A percentile compares a stretch with the other conserved stretches of the same genome.
Conservation (phyloP, 2,797 vertebrate species). For the Loriculus beryllinus region DNA sequence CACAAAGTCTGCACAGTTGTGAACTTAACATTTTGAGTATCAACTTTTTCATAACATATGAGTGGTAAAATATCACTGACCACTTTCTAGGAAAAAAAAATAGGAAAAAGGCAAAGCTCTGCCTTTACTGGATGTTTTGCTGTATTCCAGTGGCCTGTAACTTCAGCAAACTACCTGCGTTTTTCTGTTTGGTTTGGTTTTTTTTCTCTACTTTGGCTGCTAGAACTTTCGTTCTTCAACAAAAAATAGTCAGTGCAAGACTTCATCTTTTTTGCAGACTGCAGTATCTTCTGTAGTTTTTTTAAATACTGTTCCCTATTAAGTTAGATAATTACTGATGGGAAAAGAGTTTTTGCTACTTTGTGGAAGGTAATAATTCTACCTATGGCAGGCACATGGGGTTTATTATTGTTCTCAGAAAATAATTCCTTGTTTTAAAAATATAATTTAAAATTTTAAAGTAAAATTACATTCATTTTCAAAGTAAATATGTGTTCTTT, state of each 20-base stretch:
- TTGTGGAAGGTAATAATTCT: background rate
- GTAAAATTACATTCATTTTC: background rate
- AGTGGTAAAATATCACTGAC: background rate
- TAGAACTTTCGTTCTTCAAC: background rate
- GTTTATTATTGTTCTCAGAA: background rate
- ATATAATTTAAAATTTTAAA: background rate
- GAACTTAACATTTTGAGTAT: background rate
- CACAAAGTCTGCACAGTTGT: background rate
- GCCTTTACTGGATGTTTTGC: background rate
- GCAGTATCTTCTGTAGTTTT: background rate
- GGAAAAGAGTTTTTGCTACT: background rate
- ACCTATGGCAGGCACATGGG: rapidly evolving
- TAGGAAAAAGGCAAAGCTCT: background rate
- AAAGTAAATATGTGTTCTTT: background rate
- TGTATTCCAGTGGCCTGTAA: background rate
- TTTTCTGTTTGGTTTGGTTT: background rate
- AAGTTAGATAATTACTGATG: background rate
- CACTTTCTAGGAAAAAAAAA: background rate
- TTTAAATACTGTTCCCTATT: background rate
- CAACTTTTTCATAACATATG: background rate
- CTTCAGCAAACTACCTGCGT: background rate
- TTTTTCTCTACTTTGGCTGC: background rate
- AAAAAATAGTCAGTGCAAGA: background rate
- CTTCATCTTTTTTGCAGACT: background rate
- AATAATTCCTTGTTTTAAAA: background rate